Evolutionary conservation across 2,113 vertebrate genomes (phyloP).

Genomic region (Numida meleagris): DNA sequence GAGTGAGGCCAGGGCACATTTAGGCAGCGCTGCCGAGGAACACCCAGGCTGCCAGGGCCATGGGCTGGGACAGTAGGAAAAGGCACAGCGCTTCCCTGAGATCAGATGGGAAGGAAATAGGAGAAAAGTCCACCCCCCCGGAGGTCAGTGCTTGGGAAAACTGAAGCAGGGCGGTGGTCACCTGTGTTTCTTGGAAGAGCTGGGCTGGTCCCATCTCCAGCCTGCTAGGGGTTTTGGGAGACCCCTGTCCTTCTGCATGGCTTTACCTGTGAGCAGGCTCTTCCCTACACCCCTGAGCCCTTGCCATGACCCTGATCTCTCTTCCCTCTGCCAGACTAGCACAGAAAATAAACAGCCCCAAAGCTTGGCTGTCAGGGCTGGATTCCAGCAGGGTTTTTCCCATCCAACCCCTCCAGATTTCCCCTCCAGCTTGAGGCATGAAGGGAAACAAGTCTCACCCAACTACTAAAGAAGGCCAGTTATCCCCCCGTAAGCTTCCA

Average conservation of each 20-base stretch:
- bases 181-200: background rate
- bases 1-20: background rate
- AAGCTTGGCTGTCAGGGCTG: background rate
- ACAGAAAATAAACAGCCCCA: background rate
- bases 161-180: background rate
- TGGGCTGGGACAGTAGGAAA: fast-evolving
- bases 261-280: background rate
- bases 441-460: background rate
- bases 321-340: background rate
- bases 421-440: background rate
- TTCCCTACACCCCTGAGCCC: background rate
- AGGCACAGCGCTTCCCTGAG: fast-evolving
- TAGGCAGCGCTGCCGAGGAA: background rate
- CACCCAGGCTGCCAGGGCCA: background rate
- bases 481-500: background rate
- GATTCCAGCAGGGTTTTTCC: fast-evolving
- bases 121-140: background rate
- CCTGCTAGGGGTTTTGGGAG: background rate
- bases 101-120: background rate
- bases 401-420: background rate
- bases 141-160: background rate
- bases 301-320: fast-evolving
- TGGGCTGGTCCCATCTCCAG: background rate
- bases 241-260: background rate
- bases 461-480: background rate